Conservation (phyloP, 2,797 vertebrate genomes). For the Acipenser oxyrinchus region DNA sequence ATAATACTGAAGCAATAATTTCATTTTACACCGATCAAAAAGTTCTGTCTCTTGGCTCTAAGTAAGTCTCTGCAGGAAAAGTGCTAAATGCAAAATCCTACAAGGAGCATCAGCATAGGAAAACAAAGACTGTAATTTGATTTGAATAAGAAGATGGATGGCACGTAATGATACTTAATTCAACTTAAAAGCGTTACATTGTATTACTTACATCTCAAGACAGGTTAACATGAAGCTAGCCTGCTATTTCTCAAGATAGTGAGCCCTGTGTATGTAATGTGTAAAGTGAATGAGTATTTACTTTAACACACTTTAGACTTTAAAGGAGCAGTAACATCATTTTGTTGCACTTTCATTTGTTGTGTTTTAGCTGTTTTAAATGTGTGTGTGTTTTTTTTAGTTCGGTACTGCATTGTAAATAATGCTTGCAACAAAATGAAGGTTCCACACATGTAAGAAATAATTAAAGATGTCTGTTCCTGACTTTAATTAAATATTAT, state of each 20-base stretch:
- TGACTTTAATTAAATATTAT: too few species aligned
- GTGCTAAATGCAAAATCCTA: not conserved
- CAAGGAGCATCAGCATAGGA: conserved; percentile 29
- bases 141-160: conserved; percentile 56
- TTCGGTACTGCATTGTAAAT: too few species aligned
- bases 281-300: too few species aligned
- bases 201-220: conserved; percentile 61
- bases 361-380: not conserved
- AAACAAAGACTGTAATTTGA: conserved; percentile 42
- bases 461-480: too few species aligned
- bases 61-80: conserved; percentile 16
- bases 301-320: too few species aligned
- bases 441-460: too few species aligned
- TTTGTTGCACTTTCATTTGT: not conserved
- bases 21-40: conserved; percentile 52
- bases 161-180: conserved; percentile 63
- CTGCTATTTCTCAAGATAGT: conserved; percentile 41
- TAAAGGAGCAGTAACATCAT: too few species aligned
- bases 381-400: not conserved
- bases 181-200: conserved; percentile 50
- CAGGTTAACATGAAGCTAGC: conserved; percentile 59
- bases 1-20: conserved; percentile 41
- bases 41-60: conserved; percentile 32
- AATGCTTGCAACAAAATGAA: too few species aligned
- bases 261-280: not conserved